Base-by-base conservation (phyloP, 2,797 vertebrate species). In the Linurgus olivaceus region DNA sequence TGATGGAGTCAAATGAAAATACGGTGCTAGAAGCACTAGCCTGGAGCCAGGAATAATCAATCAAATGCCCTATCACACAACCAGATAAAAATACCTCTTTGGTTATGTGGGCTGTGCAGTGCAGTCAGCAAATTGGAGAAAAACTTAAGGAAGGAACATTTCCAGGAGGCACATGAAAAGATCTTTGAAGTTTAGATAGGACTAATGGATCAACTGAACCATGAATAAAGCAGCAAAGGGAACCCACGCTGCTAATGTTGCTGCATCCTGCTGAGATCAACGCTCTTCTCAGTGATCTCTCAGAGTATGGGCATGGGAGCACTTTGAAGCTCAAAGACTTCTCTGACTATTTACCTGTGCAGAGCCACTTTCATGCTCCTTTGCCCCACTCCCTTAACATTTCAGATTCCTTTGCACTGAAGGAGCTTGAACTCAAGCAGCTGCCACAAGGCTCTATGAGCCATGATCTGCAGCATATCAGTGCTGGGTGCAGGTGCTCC, bases 71-170 rank as follows among this genome's bases (percentile, higher is more conserved):
- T 33, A 6, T 6, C 79, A 61, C 31, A 57, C 0, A 4, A 50
- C 42, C 28, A 55, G 63, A 65, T 66, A 40, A 44, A 91, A 90
- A 97, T 10, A 67, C 97, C 62, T 98, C 98, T 44, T 91, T 97
- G 28, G 94, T 94, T 55, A 94, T 96, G 17, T 8, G 98, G 97
- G 93, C 96, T 99, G 92, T 88, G 19, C 40, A 1, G 96, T 96
- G 5, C 98, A 98, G 98, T 96, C 95, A 50, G 97, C 28, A 95
- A 98, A 0, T 86, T 98, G 90, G 97, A 98, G 81, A 92, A 96
- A 23, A 97, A 61, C 5, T 28, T 98, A 0, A 98, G 97, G 2
- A 82, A 96, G 31, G 96, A 98, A 44, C 79, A 97, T 77, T 98
- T 98, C 31, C 97, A 97, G 40, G 98, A 98, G 79, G 95, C 96